A percentile compares a stretch with the other conserved stretches of the same genome.
Conservation (phyloP, 2,888 invertebrate genomes). For the Drosophila limbata region DNA sequence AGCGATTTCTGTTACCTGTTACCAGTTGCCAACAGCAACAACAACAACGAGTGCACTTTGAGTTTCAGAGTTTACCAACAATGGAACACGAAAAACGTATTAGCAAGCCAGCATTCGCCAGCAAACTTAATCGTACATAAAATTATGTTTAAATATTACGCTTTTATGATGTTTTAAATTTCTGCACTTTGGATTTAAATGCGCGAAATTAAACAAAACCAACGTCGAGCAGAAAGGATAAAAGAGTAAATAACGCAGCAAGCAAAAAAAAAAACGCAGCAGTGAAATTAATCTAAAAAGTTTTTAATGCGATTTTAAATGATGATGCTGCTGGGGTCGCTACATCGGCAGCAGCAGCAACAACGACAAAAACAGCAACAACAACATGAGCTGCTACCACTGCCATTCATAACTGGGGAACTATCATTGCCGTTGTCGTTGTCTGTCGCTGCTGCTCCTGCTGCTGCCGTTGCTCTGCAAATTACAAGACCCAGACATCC, state of each 20-base stretch:
- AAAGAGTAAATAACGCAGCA: slow-evolving; percentile 61
- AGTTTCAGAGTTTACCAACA: slow-evolving; percentile 58
- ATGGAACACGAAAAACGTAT: slow-evolving; percentile 73
- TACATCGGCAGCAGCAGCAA: slow-evolving; percentile 20
- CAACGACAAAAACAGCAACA: slow-evolving; percentile 25
- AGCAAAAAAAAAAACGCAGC: slow-evolving; percentile 56
- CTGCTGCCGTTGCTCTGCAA: slow-evolving; percentile 46
- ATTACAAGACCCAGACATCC: slow-evolving; percentile 75
- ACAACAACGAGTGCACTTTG: slow-evolving; percentile 56
- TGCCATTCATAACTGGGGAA: slow-evolving; percentile 62
- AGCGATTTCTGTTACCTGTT: slow-evolving; percentile 12
- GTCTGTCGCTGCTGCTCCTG: slow-evolving; percentile 41
- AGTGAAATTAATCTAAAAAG: slow-evolving; percentile 84
- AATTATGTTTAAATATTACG: slow-evolving; percentile 16
- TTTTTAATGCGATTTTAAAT: slow-evolving; percentile 85
- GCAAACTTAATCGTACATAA: not conserved
- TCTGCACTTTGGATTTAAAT: slow-evolving; percentile 40
- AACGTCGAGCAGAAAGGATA: slow-evolving; percentile 26
- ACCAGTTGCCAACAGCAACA: slow-evolving; percentile 36
- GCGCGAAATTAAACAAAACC: slow-evolving; percentile 55
- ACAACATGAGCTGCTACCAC: slow-evolving; percentile 25
- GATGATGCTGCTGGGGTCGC: slow-evolving; percentile 66
- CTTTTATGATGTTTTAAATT: slow-evolving; percentile 50
- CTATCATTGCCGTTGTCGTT: slow-evolving; percentile 70
- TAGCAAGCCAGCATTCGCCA: slow-evolving; percentile 48